Base-by-base conservation (phyloP, 2,888 invertebrate genomes). In the Hydriomena furcata region DNA sequence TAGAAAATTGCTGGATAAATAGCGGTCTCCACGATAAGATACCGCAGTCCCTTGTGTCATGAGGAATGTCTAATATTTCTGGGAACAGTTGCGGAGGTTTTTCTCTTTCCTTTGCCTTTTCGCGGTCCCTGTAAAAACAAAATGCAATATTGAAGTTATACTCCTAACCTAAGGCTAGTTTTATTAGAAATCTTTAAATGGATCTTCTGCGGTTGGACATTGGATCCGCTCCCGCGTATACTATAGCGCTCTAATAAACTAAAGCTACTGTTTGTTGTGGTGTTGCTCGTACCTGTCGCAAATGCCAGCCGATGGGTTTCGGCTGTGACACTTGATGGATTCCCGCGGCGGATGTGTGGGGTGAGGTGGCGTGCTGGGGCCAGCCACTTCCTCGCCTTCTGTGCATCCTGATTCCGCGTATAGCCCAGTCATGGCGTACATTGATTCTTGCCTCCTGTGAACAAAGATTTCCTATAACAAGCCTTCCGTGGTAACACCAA, bases 351-450 rank as follows among this genome's bases (percentile, higher is more conserved):
- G 82, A 57, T 84, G 84, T 5, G 82, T 69, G 27, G 73, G 80
- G 48, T 74, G 82, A 32, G 84, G 85, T 25, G 87, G 84, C 25
- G 85, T 80, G 67, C 85, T 91, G 55, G 91, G 91, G 2, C 87
- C 91, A 10, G 88, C 84, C 11, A 85, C 91, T 58, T 89, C 91
- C 60, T 88, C 91, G 57, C 91, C 91, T 63, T 93, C 93, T 58
- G 91, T 91, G 63, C 93, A 92, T 23, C 93, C 91, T 23, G 92
- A 92, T 73, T 95, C 95, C 53, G 95, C 94, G 79, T 96, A 96
- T 51, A 96, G 90, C 21, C 96, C 96, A 32, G 96, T 96, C 95
- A 96, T 95, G 63, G 96, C 95, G 82, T 96, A 96, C 95, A 96
- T 96, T 71, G 96, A 96, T 83, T 96, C 96, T 92, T 96, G 96